Evolutionary conservation across 2,113 vertebrate species (phyloP).

Genomic region (Dermatemys mawii): DNA sequence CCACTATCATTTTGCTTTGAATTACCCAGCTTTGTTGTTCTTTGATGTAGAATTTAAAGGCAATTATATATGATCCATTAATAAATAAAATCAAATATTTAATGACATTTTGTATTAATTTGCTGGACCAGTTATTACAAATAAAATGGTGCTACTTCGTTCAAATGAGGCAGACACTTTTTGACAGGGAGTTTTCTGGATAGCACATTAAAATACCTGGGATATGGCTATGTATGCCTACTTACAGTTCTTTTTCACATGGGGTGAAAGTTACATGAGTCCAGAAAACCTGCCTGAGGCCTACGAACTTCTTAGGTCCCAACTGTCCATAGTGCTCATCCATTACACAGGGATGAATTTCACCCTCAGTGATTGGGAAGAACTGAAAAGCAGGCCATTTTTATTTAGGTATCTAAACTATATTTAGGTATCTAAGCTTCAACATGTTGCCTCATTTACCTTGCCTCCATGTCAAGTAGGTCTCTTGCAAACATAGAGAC

Average conservation of each 20-base stretch:
- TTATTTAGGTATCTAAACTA: not conserved
- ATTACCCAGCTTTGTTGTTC: not conserved
- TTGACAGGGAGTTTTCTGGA: not conserved
- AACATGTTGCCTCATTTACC: not conserved
- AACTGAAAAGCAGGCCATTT: not conserved
- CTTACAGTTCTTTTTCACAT: not conserved
- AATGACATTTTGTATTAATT: not conserved
- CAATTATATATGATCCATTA: not conserved
- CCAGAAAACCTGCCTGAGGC: not conserved
- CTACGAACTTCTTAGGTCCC: not conserved
- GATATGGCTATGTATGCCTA: not conserved
- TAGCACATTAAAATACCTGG: not conserved
- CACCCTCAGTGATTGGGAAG: not conserved
- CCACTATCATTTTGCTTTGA: not conserved
- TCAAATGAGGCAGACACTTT: not conserved
- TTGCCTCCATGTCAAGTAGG: not conserved
- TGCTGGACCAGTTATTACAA: not conserved
- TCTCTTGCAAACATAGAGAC: not conserved
- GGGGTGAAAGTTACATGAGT: not conserved
- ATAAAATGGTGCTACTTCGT: not conserved
- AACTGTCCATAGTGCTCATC: not conserved
- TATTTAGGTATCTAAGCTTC: not conserved
- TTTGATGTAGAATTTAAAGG: not conserved
- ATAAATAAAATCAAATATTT: not conserved
- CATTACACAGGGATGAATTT: not conserved